Evolutionary conservation across 2,113 vertebrate species (phyloP).

Genomic region (Tragelaphus strepsiceros): DNA sequence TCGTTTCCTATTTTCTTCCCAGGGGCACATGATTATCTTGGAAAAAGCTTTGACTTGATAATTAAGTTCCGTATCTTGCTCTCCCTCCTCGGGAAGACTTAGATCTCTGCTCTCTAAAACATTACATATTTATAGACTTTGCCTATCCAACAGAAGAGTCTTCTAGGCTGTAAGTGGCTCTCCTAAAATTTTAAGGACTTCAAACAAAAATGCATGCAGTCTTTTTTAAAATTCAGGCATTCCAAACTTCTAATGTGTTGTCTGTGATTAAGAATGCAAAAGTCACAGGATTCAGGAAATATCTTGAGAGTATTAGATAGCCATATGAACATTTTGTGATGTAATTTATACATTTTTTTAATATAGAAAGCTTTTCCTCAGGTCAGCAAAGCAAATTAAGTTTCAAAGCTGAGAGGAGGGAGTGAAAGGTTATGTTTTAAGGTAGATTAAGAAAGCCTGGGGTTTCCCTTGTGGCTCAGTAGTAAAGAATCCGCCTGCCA

Average conservation of each 20-base stretch:
- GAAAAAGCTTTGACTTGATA: conserved; percentile 36
- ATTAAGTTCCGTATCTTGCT: not conserved
- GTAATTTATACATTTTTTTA: not conserved
- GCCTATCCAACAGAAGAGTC: not conserved
- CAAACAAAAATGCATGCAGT: not conserved
- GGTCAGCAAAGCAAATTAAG: conserved; percentile 9
- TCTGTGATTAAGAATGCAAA: not conserved
- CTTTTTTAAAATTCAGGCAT: conserved; percentile 13
- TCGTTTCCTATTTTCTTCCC: conserved; percentile 32
- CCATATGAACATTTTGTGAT: not conserved
- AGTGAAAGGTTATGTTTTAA: not conserved
- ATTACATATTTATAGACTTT: not conserved
- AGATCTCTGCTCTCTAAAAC: not conserved
- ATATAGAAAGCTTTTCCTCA: not conserved
- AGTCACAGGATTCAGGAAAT: not conserved
- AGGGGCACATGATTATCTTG: conserved; percentile 21
- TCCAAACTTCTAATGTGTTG: not conserved
- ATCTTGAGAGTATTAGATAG: not conserved
- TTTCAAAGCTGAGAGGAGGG: not conserved
- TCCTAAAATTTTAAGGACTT: not conserved
- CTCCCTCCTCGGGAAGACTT: not conserved
- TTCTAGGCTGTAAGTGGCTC: not conserved
- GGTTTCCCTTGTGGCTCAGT: not conserved
- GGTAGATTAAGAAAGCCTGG: not conserved
- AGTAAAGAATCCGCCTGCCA: not conserved